Percentiles rank a stretch among this genome's conserved stretches.
These are phyloP conservation scores for Formica selysi DNA, from an alignment of 1,140 invertebrate species.

Conservation along the genomic window DNA sequence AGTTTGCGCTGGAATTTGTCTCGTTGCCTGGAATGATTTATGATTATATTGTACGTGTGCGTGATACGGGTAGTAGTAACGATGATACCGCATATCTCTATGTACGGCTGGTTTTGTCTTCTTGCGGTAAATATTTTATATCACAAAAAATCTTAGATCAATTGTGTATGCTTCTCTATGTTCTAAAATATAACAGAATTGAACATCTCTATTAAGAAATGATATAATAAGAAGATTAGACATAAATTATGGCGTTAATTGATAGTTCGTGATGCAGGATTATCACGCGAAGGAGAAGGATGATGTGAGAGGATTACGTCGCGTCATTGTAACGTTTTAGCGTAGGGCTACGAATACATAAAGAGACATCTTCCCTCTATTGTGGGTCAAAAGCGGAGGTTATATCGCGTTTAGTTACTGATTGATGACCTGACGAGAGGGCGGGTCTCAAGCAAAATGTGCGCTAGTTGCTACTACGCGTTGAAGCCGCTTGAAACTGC, in stretches of 20 bases:
- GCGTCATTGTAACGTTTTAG: background rate
- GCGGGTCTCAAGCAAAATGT: slow-evolving; percentile 53
- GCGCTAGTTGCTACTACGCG: slow-evolving; percentile 57
- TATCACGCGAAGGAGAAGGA: slow-evolving; percentile 1
- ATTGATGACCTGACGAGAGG: slow-evolving; percentile 68
- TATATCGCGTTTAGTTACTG: slow-evolving; percentile 66
- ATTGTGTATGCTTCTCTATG: background rate
- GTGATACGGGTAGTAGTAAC: slow-evolving; percentile 16
- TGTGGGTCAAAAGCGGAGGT: slow-evolving; percentile 41
- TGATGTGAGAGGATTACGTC: slow-evolving; percentile 36
- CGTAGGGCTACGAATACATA: slow-evolving; percentile 20
- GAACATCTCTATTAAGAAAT: background rate
- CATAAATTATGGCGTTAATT: slow-evolving; percentile 30
- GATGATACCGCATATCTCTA: background rate
- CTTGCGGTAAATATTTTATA: background rate
- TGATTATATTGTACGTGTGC: background rate
- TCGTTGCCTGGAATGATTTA: slow-evolving; percentile 29
- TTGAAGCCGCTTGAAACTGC: slow-evolving; percentile 61
- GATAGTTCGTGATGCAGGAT: slow-evolving; percentile 19
- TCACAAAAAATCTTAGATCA: background rate
- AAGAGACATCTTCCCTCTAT: slow-evolving; percentile 31
- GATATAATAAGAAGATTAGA: background rate
- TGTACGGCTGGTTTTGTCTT: background rate
- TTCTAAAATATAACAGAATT: background rate
- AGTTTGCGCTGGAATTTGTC: slow-evolving; percentile 31